Conservation (phyloP, 2,113 vertebrate genomes). For the Camelus dromedarius region DNA sequence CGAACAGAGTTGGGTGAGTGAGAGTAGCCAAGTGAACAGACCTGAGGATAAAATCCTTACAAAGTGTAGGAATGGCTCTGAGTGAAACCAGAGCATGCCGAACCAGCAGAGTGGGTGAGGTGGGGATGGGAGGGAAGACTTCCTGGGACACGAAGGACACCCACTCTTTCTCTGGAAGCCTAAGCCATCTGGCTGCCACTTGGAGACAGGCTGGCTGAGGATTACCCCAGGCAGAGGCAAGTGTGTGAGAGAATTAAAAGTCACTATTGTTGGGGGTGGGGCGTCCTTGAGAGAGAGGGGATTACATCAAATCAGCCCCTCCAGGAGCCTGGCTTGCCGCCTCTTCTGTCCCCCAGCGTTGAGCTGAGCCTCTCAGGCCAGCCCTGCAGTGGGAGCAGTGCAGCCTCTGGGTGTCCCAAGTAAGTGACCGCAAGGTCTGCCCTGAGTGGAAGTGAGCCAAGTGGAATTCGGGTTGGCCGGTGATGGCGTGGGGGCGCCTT, state of each 20-base stretch:
- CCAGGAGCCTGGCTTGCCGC: background rate
- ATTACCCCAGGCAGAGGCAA: background rate
- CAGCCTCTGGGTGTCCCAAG: background rate
- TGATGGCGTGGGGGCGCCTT: fast-evolving
- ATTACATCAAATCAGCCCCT: background rate
- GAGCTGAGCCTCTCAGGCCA: background rate
- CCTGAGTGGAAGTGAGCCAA: background rate
- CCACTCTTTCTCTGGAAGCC: background rate
- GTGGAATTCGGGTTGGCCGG: fast-evolving
- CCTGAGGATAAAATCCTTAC: too few species aligned
- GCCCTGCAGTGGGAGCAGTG: background rate
- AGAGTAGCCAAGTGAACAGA: background rate
- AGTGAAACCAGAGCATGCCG: background rate
- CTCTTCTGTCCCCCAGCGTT: background rate
- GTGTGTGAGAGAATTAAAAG: background rate
- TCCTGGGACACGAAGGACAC: background rate
- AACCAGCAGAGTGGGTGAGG: background rate
- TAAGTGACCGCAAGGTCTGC: background rate
- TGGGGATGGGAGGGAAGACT: fast-evolving
- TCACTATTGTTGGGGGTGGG: background rate
- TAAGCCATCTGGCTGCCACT: background rate
- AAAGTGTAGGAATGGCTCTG: background rate
- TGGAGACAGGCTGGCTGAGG: background rate
- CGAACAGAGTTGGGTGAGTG: background rate
- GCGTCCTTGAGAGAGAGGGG: background rate